Evolutionary conservation across 2,113 vertebrate genomes (phyloP), one percentile per base, ranked within the genome.

Genomic region (Rhinoderma darwinii): DNA sequence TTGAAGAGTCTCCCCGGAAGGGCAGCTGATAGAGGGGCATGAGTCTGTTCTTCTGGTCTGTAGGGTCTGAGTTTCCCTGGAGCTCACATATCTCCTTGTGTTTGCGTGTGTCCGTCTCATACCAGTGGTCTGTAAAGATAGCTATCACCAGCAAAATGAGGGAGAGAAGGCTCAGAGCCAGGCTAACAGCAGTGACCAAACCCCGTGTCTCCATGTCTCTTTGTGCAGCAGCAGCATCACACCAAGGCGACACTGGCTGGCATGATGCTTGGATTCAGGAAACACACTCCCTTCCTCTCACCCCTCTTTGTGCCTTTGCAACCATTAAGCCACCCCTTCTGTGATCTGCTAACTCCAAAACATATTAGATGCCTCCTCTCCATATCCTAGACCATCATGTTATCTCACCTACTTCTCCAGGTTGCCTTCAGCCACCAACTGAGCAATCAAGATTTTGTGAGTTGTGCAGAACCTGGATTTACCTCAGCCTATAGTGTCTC

Each of bases 21-120:
- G 96, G 97, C 91, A 98, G 94, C 93, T 96, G 96, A 79, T 96
- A 97, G 90, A 97, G 96, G 56, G 96, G 97, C 96, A 97, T 97
- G 84, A 96, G 95, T 20, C 96, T 94, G 92, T 94, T 96, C 91
- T 96, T 95, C 91, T 95, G 96, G 89, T 95, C 96, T 86, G 95
- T 95, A 59, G 95, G 95, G 68, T 96, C 95, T 83, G 93, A 92
- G 43, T 94, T 93, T 51, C 91, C 86, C 25, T 91, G 93, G 89
- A 92, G 87, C 91, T 96, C 96, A 90, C 97, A 97, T 93, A 96
- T 95, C 84, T 93, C 92, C 92, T 96, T 96, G 94, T 98, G 97
- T 37, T 92, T 89, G 90, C 95, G 93, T 61, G 95, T 96, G 92
- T 96, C 95, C 20, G 96, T 96, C 92, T 96, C 94, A 91, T 96